A percentile compares a stretch with the other conserved stretches of the same genome.
These are phyloP conservation scores for Philypnodon macrostomus DNA, from an alignment of 2,797 vertebrate species.

Conservation along the genomic window DNA sequence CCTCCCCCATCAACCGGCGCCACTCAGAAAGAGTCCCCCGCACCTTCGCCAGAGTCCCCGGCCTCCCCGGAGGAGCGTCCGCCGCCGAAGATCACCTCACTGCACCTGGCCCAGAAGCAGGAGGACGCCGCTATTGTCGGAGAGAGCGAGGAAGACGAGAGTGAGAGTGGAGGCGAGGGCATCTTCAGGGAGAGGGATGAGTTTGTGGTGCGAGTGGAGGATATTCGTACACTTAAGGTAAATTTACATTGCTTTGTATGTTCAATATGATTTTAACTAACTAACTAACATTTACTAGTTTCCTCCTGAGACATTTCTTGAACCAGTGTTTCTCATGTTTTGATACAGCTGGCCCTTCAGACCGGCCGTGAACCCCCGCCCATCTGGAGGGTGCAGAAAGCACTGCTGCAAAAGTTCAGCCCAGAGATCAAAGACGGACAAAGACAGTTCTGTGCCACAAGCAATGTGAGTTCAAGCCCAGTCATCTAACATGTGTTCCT, in stretches of 20 bases:
- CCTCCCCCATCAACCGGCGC: conserved; percentile 63
- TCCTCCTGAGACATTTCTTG: neutral
- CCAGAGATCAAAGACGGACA: conserved; percentile 95
- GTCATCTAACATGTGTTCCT: conserved; percentile 7
- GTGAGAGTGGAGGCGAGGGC: conserved; percentile 90
- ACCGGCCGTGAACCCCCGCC: conserved; percentile 90
- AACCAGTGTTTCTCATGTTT: conserved; percentile 13
- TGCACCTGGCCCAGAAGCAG: conserved; percentile 91
- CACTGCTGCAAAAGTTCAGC: conserved; percentile 92
- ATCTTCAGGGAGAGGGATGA: conserved; percentile 92
- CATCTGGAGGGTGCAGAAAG: conserved; percentile 94
- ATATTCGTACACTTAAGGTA: conserved; percentile 90
- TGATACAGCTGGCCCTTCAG: conserved; percentile 84
- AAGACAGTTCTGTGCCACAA: conserved; percentile 92
- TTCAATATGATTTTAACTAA: neutral
- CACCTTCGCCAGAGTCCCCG: conserved; percentile 73
- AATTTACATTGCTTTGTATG: neutral
- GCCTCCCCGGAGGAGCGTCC: conserved; percentile 82
- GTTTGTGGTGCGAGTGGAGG: conserved; percentile 90
- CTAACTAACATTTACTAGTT: neutral
- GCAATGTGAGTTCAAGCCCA: conserved; percentile 83
- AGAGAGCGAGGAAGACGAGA: conserved; percentile 90
- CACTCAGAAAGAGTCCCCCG: conserved; percentile 62
- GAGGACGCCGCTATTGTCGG: conserved; percentile 87
- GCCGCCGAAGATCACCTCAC: conserved; percentile 78